Evolutionary conservation across 2,888 invertebrate genomes (phyloP), one percentile per base, ranked within the genome.

Genomic region (Zele albiditarsus): DNA sequence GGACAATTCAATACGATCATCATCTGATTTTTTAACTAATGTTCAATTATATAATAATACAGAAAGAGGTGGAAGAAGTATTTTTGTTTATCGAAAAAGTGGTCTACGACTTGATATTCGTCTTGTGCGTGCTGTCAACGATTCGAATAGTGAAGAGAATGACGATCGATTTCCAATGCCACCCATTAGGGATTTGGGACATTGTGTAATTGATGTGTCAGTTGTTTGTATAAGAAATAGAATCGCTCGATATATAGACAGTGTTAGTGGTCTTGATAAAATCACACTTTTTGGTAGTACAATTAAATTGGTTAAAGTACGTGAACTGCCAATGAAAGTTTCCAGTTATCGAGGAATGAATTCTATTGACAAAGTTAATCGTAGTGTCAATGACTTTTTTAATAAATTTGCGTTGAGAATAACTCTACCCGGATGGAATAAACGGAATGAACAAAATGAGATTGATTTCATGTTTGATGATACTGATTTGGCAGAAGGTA

Each of bases 141-240:
- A 74, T 14, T 76, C 83, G 14, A 66, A 66, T 2, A 69, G 42
- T 8, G 80, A 75, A 14, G 74, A 80, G 3, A 12, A 8, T 12
- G 89, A 83, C 80, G 91, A 88, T 89, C 90, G 46, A 88, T 93
- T 81, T 86, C 91, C 84, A 89, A 91, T 83, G 89, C 92, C 80
- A 91, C 93, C 87, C 77, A 89, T 57, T 89, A 92, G 74, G 16
- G 88, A 89, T n/a, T 79, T 89, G 25, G 84, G 87, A 53, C 76
- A 58, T 78, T 93, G 93, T 82, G 87, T 93, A 63, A 73, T 92
- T 28, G 90, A 91, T 80, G 84, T 93, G 1, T 93, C 93, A 0
- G 90, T 92, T 74, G 84, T 89, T 31, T 93, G 93, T 82, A 87
- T 92, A 31, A 92, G 92, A 83, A 91, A 90, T 78, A 92, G 92